Evolutionary conservation across 2,888 invertebrate genomes (phyloP).

Genomic region (Yponomeuta malinellus): DNA sequence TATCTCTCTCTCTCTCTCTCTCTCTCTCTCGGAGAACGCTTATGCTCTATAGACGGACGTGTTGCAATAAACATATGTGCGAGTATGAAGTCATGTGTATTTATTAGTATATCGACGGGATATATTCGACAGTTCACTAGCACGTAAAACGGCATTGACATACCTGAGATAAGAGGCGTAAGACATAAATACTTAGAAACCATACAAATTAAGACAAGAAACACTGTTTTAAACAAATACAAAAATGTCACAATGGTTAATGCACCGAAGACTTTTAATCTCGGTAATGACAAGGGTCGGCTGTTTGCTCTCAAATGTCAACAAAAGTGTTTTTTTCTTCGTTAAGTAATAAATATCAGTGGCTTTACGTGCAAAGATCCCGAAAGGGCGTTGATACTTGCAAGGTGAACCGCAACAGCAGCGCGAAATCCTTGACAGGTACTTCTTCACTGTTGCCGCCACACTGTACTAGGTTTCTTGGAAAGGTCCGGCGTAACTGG

Average conservation of each 20-base stretch:
- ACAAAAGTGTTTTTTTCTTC: not conserved
- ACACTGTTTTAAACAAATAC: not conserved
- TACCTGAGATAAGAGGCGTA: too few species aligned
- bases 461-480: not conserved
- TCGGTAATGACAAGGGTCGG: not conserved
- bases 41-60: too few species aligned
- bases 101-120: too few species aligned
- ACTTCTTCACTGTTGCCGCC: not conserved
- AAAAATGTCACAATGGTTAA: not conserved
- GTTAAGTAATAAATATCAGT: not conserved
- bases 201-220: not conserved
- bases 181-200: too few species aligned
- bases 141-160: too few species aligned
- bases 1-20: too few species aligned
- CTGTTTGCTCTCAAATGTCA: not conserved
- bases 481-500: too few species aligned
- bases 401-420: not conserved
- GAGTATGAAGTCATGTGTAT: too few species aligned
- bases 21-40: too few species aligned
- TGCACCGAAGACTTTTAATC: not conserved
- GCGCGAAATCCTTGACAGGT: slow-evolving; percentile 3
- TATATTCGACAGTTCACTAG: too few species aligned
- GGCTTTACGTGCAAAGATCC: not conserved
- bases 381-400: not conserved
- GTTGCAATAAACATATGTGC: too few species aligned